Base-by-base conservation (phyloP, 2,888 invertebrate genomes). In the Hofmannophila pseudospretella region DNA sequence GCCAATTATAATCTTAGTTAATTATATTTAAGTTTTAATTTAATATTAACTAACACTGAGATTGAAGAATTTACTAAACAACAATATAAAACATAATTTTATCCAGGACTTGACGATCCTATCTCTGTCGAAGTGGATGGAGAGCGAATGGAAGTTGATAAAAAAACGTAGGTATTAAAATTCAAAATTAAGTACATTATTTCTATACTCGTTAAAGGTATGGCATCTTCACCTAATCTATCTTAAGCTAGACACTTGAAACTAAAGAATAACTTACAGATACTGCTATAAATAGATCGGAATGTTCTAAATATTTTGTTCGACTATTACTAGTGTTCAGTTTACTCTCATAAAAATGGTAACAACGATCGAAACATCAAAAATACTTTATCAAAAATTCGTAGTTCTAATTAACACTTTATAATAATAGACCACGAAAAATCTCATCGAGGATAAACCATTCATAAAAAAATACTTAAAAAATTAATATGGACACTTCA, bases 401-500 rank as follows among this genome's bases (percentile, higher is more conserved):
- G 58, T 65, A 59, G 23, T 51, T 58, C 50, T 56, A 58, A 58
- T 64, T 58, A 61, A 54, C 64, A 53, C 7, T 14, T 14, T 13
- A 7, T 2, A n/a, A 23, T 23, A n/a, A n/a, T 47, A 44, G 28
- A 33, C 42, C 46, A 45, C 50, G 45, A 33, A 30, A 41, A 47
- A 47, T 52, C 49, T 58, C 63, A 49, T 20, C 20, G n/a, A 23
- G 23, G n/a, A 45, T 48, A 55, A 52, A 54, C 51, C 45, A 47
- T 53, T 54, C 40, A 53, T 58, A 66, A 65, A 64, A n/a, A 63
- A 52, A 55, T 57, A 70, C 67, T 69, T 74, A 71, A 70, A 72
- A 71, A 73, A 78, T 68, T 76, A 78, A 77, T 69, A 74, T 80
- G 80, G 81, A 79, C 81, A 72, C 73, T 67, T 74, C 64, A 72